phyloP scores from a whole-genome alignment of 1,140 invertebrate species.

The Brevipalpus yothersi region DNA sequence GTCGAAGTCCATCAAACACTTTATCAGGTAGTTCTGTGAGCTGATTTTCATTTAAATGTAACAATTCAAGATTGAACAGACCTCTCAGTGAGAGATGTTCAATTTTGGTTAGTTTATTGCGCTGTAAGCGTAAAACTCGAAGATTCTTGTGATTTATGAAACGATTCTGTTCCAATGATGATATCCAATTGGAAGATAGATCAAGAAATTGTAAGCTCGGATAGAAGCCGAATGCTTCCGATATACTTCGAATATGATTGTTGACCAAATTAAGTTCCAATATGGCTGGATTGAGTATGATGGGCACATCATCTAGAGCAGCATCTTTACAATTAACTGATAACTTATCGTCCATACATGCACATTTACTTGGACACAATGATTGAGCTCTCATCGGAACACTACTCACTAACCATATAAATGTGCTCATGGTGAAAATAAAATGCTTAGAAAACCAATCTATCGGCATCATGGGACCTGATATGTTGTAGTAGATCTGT shows the following conservation, averaged over 20 bases:
- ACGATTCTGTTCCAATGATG: slow-evolving; percentile 37
- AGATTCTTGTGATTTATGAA: slow-evolving; percentile 46
- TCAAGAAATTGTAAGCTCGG: slow-evolving; percentile 53
- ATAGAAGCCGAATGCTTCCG: slow-evolving; percentile 63
- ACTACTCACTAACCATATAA: background rate
- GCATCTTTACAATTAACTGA: slow-evolving; percentile 60
- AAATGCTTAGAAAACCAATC: background rate
- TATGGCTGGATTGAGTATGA: slow-evolving; percentile 65
- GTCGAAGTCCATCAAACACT: slow-evolving; percentile 42
- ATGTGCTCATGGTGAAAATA: background rate
- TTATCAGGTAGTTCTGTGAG: slow-evolving; percentile 45
- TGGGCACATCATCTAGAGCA: slow-evolving; percentile 61
- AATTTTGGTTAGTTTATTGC: slow-evolving; percentile 19
- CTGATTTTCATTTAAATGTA: slow-evolving; percentile 50
- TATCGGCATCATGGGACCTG: background rate
- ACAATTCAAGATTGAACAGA: slow-evolving; percentile 37
- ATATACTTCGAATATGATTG: slow-evolving; percentile 61
- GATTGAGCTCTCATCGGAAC: background rate
- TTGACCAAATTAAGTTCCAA: slow-evolving; percentile 52
- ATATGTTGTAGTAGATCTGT: too few species aligned
- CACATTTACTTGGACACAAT: slow-evolving; percentile 40
- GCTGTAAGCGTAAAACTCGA: slow-evolving; percentile 18
- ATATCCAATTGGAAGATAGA: slow-evolving; percentile 51
- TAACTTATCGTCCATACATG: slow-evolving; percentile 61
- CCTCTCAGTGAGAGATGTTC: slow-evolving; percentile 44